Base-by-base conservation (phyloP, 2,797 vertebrate species). In the Sorex maritimensis region DNA sequence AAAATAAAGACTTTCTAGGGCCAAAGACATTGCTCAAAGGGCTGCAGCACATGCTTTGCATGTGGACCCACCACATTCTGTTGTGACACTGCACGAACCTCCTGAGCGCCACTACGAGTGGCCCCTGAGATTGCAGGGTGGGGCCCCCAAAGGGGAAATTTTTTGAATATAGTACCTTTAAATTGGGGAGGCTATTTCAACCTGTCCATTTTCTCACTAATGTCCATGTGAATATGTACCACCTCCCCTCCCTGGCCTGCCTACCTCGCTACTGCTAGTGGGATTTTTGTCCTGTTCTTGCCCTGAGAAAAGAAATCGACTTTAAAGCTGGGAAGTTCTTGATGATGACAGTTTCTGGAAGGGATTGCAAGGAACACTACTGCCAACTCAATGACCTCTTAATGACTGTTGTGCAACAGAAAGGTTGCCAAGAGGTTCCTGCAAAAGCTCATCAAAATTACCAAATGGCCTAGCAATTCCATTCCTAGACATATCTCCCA, bases 1-100 rank as follows among this genome's bases (percentile, higher is more conserved):
- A 83, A 73, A 92, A 92, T 77, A 83, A 84, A 88, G 49, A 73
- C 67, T 46, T 88, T 91, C n/a, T 55, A 12, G 52, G 12, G 17
- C 10, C 52, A 55, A 55, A 17, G 11, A 55, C 13, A 14, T 55
- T 55, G 17, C 13, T 55, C 52, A 55, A 55, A 55, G 52, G 52
- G 52, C 1, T 55, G 17, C 11, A 55, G 52, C 52, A 55, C 13
- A 55, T 55, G 52, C 12, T 55, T 55, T 55, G 52, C 52, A 55
- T 14, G 52, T 55, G 17, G 52, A 17, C 13, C 13, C 13, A 13
- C 52, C 52, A 15, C 13, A 55, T 55, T 55, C 52, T 55, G 17
- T 55, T 55, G 52, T 55, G 52, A 55, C 52, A 55, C 52, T 55
- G 13, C 52, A 55, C 52, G 17, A 12, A 55, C 52, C 52, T 44